A percentile compares a stretch with the other conserved stretches of the same genome.
phyloP scores from a whole-genome alignment of 2,113 vertebrate genomes.

The Pluvialis apricaria region DNA sequence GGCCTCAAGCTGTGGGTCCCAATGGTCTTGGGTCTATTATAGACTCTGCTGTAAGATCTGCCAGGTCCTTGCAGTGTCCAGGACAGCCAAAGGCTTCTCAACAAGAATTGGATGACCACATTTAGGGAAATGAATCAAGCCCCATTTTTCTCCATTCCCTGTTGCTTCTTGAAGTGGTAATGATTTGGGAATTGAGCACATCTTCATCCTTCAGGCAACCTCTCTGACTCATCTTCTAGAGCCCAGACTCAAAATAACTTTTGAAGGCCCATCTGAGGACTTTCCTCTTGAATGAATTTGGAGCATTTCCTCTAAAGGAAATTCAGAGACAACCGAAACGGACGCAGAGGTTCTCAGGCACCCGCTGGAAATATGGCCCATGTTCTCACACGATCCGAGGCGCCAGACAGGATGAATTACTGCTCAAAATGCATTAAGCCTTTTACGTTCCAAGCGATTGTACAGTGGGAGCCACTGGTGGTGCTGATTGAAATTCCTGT shows the following conservation, averaged over 20 bases:
- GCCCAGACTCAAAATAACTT: neutral
- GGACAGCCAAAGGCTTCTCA: neutral
- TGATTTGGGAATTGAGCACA: rapidly evolving
- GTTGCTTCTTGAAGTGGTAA: neutral
- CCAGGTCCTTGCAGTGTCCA: neutral
- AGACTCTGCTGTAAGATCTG: neutral
- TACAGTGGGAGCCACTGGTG: neutral
- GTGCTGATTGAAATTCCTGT: slow-evolving; percentile 48
- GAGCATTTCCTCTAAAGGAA: neutral
- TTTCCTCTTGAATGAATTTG: rapidly evolving
- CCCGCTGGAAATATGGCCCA: neutral
- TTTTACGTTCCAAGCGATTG: neutral
- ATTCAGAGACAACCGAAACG: neutral
- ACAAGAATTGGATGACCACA: neutral
- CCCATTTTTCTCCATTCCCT: neutral
- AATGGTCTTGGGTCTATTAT: neutral
- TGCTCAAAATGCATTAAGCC: slow-evolving; percentile 4
- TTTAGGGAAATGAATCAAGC: neutral
- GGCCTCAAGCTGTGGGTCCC: neutral
- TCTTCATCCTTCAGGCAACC: neutral
- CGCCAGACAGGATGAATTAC: neutral
- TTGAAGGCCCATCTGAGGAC: neutral
- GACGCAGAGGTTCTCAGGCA: neutral
- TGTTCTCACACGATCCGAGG: neutral
- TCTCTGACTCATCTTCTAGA: neutral